phyloP scores from a whole-genome alignment of 1,140 invertebrate genomes.

The Belonocnema kinseyi region DNA sequence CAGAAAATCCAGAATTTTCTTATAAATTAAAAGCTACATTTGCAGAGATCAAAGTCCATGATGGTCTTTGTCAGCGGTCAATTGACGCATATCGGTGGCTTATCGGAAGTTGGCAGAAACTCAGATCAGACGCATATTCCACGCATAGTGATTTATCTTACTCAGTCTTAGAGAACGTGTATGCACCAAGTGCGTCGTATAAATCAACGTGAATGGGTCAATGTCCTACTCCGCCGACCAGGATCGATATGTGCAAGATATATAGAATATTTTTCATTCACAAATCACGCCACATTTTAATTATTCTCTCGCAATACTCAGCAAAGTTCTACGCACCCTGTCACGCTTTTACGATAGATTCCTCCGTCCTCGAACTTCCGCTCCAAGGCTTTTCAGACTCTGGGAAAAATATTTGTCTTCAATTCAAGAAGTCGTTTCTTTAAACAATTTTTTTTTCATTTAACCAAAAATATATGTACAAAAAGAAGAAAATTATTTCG shows the following conservation, averaged over 20 bases:
- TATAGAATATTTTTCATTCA: conserved; percentile 56
- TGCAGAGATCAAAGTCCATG: conserved; percentile 44
- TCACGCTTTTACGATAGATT: not conserved
- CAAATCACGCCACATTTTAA: conserved; percentile 52
- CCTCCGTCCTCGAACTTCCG: not conserved
- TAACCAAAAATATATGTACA: too few species aligned
- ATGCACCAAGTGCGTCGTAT: conserved; percentile 42
- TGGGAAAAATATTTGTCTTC: not conserved
- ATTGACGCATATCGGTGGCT: conserved; percentile 48
- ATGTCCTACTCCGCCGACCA: conserved; percentile 36
- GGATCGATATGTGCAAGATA: conserved; percentile 39
- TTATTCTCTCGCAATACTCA: conserved; percentile 20
- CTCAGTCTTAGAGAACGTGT: conserved; percentile 31
- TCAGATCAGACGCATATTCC: conserved; percentile 49
- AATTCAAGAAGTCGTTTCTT: too few species aligned
- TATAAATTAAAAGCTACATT: conserved; percentile 30
- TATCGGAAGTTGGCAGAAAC: conserved; percentile 48
- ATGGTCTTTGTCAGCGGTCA: conserved; percentile 46
- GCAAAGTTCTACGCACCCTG: conserved; percentile 1
- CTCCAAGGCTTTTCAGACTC: not conserved
- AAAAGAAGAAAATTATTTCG: too few species aligned
- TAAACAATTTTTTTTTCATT: too few species aligned
- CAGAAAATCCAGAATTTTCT: conserved; percentile 12
- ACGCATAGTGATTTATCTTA: conserved; percentile 46
- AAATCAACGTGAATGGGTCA: conserved; percentile 54